Percentiles rank a stretch among this genome's conserved stretches.
Conservation (phyloP, 1,140 invertebrate genomes). For the Hyles euphorbiae region DNA sequence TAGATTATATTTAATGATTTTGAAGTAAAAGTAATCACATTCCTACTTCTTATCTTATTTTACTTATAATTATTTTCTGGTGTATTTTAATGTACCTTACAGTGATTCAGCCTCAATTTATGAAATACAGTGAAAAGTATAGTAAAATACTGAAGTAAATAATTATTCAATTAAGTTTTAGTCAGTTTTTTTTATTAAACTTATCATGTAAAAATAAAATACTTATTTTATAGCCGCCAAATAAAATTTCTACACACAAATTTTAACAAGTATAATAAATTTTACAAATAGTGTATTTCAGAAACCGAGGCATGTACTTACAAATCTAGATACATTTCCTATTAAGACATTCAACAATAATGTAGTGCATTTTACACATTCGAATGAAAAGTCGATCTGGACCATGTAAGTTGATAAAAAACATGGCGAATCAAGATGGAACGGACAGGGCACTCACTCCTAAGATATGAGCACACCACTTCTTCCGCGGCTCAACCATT, state of each 20-base stretch:
- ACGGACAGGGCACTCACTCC: slow-evolving; percentile 1
- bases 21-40: not conserved
- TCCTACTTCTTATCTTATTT: not conserved
- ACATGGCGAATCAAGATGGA: not conserved
- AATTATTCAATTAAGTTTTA: too few species aligned
- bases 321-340: slow-evolving; percentile 22
- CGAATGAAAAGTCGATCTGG: slow-evolving; percentile 13
- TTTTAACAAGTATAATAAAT: not conserved
- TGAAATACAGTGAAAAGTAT: slow-evolving; percentile 26
- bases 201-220: not conserved
- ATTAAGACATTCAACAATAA: slow-evolving; percentile 30
- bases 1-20: not conserved
- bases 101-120: slow-evolving; percentile 50
- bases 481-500: slow-evolving; percentile 5
- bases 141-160: too few species aligned
- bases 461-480: not conserved
- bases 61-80: slow-evolving; percentile 23
- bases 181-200: too few species aligned
- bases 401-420: not conserved
- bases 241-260: too few species aligned
- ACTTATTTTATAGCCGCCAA: not conserved
- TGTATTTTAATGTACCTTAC: slow-evolving; percentile 65
- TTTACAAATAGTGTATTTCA: slow-evolving; percentile 19
- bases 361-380: slow-evolving; percentile 20
- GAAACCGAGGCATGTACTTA: slow-evolving; percentile 23